Evolutionary conservation across 1,140 invertebrate genomes (phyloP).

Genomic region (Dendroctonus ponderosae): DNA sequence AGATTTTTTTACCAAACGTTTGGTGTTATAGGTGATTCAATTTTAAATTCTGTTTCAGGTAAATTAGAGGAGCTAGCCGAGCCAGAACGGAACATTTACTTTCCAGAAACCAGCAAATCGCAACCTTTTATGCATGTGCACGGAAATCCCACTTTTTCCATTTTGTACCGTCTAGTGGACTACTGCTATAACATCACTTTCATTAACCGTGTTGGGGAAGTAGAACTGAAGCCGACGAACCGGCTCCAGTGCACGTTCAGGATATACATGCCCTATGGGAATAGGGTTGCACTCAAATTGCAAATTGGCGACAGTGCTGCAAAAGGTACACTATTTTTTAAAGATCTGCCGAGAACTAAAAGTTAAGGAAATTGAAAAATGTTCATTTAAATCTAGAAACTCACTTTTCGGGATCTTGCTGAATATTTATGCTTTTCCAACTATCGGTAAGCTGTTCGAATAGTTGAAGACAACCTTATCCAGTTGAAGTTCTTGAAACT

Average conservation of each 20-base stretch:
- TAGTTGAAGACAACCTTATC: too few species aligned
- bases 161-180: constrained; percentile 61
- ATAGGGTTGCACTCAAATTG: constrained; percentile 57
- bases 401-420: too few species aligned
- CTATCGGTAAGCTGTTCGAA: too few species aligned
- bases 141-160: constrained; percentile 60
- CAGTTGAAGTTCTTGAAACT: too few species aligned
- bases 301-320: constrained; percentile 53
- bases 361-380: too few species aligned
- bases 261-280: constrained; percentile 64
- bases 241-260: constrained; percentile 61
- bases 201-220: constrained; percentile 59
- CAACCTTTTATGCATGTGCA: constrained; percentile 53
- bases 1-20: too few species aligned
- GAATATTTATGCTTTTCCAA: too few species aligned
- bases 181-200: constrained; percentile 65
- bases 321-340: constrained; percentile 24
- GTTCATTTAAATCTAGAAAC: too few species aligned
- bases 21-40: too few species aligned
- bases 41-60: constrained; percentile 44
- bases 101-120: constrained; percentile 51
- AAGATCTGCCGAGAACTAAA: too few species aligned
- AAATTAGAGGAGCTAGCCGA: constrained; percentile 62
- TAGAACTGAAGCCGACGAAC: constrained; percentile 56
- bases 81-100: constrained; percentile 57